These are phyloP conservation scores for Oryzias melastigma DNA, from an alignment of 2,113 vertebrate species.

Conservation along the genomic window DNA sequence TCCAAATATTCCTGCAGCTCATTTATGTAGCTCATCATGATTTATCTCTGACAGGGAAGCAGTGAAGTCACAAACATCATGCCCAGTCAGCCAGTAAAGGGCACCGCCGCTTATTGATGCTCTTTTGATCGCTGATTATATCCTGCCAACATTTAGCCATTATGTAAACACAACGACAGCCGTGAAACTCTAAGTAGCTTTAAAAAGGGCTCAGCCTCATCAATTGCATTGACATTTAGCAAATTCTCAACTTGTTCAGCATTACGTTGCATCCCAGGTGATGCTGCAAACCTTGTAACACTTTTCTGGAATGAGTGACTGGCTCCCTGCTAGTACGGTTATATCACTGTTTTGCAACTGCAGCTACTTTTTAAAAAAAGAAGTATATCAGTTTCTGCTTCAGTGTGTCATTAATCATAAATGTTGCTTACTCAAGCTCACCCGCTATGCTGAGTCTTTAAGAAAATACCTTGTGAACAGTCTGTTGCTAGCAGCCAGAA, in stretches of 20 bases:
- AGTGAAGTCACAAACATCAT: conserved; percentile 45
- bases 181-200: conserved; percentile 6
- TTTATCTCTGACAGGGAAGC: conserved; percentile 50
- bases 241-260: not conserved
- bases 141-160: conserved; percentile 34
- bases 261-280: not conserved
- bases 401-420: conserved; percentile 39
- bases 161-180: conserved; percentile 24
- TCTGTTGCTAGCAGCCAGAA: not conserved
- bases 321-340: conserved; percentile 11
- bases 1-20: conserved; percentile 4
- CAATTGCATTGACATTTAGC: not conserved
- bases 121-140: conserved; percentile 47
- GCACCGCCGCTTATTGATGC: conserved; percentile 40
- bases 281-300: conserved; percentile 8
- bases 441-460: conserved; percentile 1
- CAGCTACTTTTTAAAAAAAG: conserved; percentile 3
- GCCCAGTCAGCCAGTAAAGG: conserved; percentile 43
- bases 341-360: conserved; percentile 28
- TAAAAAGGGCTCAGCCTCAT: not conserved
- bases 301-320: conserved; percentile 23
- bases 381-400: conserved; percentile 38
- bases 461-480: not conserved
- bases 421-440: conserved; percentile 4
- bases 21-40: conserved; percentile 11